These are phyloP conservation scores for Heliconius ethilla DNA, from an alignment of 2,888 invertebrate species.

Conservation along the genomic window DNA sequence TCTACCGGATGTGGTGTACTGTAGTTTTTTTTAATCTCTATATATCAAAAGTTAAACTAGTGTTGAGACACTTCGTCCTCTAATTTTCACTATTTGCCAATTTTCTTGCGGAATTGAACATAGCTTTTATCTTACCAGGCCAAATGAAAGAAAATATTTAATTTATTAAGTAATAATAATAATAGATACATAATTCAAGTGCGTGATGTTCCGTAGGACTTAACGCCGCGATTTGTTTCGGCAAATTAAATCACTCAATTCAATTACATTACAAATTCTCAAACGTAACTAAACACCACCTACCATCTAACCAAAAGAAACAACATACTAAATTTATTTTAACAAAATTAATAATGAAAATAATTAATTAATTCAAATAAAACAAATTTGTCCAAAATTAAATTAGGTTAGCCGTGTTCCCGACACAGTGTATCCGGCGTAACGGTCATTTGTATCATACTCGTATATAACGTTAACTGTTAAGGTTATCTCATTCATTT, in stretches of 20 bases:
- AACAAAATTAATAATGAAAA: neutral
- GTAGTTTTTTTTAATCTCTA: conserved; percentile 1
- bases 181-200: too few relatives aligned
- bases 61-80: neutral
- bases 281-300: neutral
- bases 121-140: neutral
- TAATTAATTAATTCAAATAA: neutral
- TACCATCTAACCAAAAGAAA: neutral
- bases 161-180: too few relatives aligned
- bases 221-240: too few relatives aligned
- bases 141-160: too few relatives aligned
- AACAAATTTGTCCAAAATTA: neutral
- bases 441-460: conserved; percentile 17
- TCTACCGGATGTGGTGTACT: too few relatives aligned
- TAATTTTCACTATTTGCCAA: neutral
- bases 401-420: conserved; percentile 14
- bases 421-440: conserved; percentile 10
- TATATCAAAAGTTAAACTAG: neutral
- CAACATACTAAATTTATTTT: neutral
- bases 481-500: conserved; percentile 16
- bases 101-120: neutral
- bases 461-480: conserved; percentile 5
- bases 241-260: neutral
- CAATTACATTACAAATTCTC: neutral
- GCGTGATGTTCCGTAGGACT: too few relatives aligned